phyloP scores from a whole-genome alignment of 1,140 invertebrate genomes.

The Musca vetustissima region DNA sequence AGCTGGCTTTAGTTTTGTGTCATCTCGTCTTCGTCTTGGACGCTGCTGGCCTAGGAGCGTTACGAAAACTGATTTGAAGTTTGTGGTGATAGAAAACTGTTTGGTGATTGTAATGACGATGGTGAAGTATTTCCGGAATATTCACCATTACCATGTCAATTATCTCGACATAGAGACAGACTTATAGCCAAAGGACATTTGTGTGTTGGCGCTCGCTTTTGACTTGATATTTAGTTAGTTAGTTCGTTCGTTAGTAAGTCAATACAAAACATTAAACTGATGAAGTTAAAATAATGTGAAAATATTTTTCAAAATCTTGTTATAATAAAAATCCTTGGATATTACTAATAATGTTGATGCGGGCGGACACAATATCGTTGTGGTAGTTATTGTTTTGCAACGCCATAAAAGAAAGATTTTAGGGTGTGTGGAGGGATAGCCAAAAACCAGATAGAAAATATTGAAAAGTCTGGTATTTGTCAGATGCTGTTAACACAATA shows the following conservation, averaged over 20 bases:
- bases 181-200: no score
- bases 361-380: no score
- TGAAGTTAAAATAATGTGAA: conserved; percentile 15
- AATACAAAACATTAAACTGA: background rate
- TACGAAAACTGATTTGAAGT: background rate
- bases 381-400: no score
- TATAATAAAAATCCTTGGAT: background rate
- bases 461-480: conserved; percentile 15
- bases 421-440: background rate
- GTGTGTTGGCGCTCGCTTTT: no score
- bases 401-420: background rate
- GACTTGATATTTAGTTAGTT: no score
- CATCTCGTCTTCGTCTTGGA: background rate
- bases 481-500: conserved; percentile 9
- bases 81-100: background rate
- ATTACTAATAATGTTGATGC: no score
- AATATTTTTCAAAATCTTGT: conserved; percentile 19
- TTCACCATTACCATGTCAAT: no score
- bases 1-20: background rate
- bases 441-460: background rate
- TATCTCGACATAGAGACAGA: no score
- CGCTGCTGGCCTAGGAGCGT: no score
- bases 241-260: background rate
- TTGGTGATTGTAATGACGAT: no score
- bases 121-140: no score